These are phyloP conservation scores for Pocillopora damicornis DNA, from an alignment of 64 coral and sea anemone genomes.

Conservation along the genomic window DNA sequence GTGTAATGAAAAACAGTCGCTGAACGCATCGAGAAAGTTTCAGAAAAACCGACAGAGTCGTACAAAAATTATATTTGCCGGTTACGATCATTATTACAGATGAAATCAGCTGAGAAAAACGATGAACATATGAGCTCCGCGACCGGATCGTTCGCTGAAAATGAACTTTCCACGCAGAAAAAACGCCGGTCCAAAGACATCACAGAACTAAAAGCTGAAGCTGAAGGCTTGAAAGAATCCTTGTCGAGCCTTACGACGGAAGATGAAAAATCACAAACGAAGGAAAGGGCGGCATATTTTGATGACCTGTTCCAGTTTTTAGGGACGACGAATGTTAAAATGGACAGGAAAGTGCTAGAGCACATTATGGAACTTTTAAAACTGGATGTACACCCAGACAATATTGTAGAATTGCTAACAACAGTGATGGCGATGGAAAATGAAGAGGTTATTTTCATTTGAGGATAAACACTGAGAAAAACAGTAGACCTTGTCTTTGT, in stretches of 20 bases:
- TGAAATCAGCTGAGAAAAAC: neutral
- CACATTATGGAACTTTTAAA: slow-evolving; percentile 28
- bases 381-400: slow-evolving; percentile 22
- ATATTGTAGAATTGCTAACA: slow-evolving; percentile 9
- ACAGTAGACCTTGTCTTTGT: too few species aligned
- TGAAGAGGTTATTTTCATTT: slow-evolving; percentile 16
- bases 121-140: neutral
- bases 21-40: neutral
- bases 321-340: slow-evolving; percentile 22
- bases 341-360: slow-evolving; percentile 32
- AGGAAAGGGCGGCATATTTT: slow-evolving; percentile 21
- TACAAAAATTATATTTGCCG: neutral
- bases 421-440: neutral
- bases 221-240: slow-evolving; percentile 18
- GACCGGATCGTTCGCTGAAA: neutral
- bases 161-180: neutral
- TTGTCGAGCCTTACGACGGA: slow-evolving; percentile 18
- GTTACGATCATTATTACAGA: neutral
- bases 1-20: too few species aligned
- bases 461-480: neutral
- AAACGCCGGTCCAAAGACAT: slow-evolving; percentile 31
- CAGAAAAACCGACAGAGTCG: neutral
- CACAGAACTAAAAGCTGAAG: slow-evolving; percentile 8
- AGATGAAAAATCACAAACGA: slow-evolving; percentile 21
- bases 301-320: slow-evolving; percentile 16